Base-by-base conservation (phyloP, 1,140 invertebrate genomes). In the Brachionus paranguensis region DNA sequence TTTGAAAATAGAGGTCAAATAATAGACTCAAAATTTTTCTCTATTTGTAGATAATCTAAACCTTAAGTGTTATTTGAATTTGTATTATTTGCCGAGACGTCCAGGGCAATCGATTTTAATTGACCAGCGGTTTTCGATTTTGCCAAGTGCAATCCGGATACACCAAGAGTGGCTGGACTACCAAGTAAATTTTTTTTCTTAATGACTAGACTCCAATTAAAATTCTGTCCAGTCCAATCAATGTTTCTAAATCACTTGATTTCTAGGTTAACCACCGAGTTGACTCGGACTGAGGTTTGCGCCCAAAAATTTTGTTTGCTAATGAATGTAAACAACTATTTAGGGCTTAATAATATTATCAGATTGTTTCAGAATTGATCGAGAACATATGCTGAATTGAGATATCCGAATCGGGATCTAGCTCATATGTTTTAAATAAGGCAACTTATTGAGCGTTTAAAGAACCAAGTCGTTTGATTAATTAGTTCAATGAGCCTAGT, bases 21-120 rank as follows among this genome's bases (percentile, higher is more conserved):
- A 72, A 72, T 41, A 72, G 20, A 72, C 68, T 72, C 14, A 43
- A 20, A n/a, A 43, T 17, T 72, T 72, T 72, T 72, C 37, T 72
- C 24, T 68, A 41, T 68, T 68, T 68, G 65, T 33, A 68, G 65
- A 68, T 68, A 68, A 68, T 68, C 65, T 68, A 68, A 33, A 68
- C 14, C 65, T 68, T 68, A 41, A 68, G 65, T 68, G 65, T 68
- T 68, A 68, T 68, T 68, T 68, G n/a, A 41, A 68, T 68, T 68
- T 68, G 33, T n/a, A 6, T n/a, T 60, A 24, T 60, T 60, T 60
- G 20, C 53, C 53, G 53, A 60, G n/a, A 20, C 53, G 53, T 60
- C 53, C 53, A 60, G 53, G 10, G 20, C n/a, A 24, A 3, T 17
- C 53, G 53, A 60, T 20, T 55, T 60, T 60, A 53, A 24, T 60